Evolutionary conservation across 2,113 vertebrate species (phyloP), one percentile per base, ranked within the genome.

Genomic region (Empidonax traillii): DNA sequence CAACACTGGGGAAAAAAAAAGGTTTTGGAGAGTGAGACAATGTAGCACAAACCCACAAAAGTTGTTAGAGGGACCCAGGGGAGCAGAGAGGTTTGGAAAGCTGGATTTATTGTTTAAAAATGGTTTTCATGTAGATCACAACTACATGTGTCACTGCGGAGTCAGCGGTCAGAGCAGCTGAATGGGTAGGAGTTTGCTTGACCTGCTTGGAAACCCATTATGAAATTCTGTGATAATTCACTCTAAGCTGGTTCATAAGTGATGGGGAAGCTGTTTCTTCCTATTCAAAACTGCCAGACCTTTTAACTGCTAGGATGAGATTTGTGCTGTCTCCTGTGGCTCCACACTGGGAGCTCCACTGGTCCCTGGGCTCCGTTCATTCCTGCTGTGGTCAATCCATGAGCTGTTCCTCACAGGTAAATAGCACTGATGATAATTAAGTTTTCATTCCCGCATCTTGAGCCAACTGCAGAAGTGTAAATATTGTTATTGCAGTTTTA

Each of bases 381-480:
- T 74, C 35, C 63, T 51, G 39, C 55, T 24, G 3, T 3, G 3
- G 52, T 47, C 68, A 37, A 76, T 33, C 65, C 15, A 0, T 21
- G 79, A 90, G 68, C 44, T 41, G 56, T 25, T 92, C 75, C 75
- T 90, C 3, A 16, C 65, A 63, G 1, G 41, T 21, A 4, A 91
- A 56, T 33, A 37, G 53, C 35, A 7, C 83, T 55, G 67, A 35
- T 86, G 67, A 41, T 79, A 93, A 79, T 83, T 88, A 91, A 68
- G 25, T 78, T 92, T 93, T 85, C 61, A 58, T 78, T 93, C 62
- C 62, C 5, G 12, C 20, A 5, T 46, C 73, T 17, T 61, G 61
- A 94, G 86, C 83, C 83, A 81, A 23, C 41, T 76, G 76, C 69
- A 72, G 56, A 68, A 94, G 72, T 72, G 53, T 89, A 87, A 89